Base-by-base conservation (phyloP, 2,888 invertebrate genomes). In the Hypena proboscidalis region DNA sequence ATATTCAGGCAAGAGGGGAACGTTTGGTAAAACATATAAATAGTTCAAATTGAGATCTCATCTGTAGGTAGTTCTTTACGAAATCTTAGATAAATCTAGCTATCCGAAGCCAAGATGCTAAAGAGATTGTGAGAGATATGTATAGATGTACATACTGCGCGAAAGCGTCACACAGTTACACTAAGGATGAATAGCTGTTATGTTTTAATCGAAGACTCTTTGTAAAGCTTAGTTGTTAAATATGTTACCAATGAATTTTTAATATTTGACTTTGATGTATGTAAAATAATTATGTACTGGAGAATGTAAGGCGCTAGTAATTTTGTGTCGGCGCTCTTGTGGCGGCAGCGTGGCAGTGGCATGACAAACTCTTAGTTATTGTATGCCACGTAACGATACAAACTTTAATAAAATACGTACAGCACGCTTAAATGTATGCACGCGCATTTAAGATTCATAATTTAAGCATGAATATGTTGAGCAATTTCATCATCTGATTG, bases 21-120 rank as follows among this genome's bases (percentile, higher is more conserved):
- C 80, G 83, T 84, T 86, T 78, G 77, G 74, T 83, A 74, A 79
- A 83, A 74, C 75, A 83, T n/a, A n/a, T n/a, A n/a, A n/a, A n/a
- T 83, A 89, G 90, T 90, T 90, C 87, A 90, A 90, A 88, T 83
- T 83, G 75, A 87, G 90, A 90, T 90, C 90, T 90, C 90, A 90
- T 80, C 80, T 72, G 78, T 89, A 88, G 82, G 77, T 86, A 86
- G 83, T 85, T 83, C 75, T 80, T 78, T 81, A 86, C 77, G 72
- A 84, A 85, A 80, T 77, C 76, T 85, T 83, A 87, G 82, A 77
- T 84, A 84, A 80, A 77, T 80, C 72, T 84, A 83, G 81, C 83
- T 83, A 84, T 80, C 79, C 74, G 81, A 88, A 88, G 89, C 88
- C 87, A 85, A 88, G 87, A 89, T 76, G 89, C 88, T 89, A 88